Percentiles rank a stretch among this genome's conserved stretches.
Conservation (phyloP, 2,113 vertebrate genomes). For the Coreoperca whiteheadi region DNA sequence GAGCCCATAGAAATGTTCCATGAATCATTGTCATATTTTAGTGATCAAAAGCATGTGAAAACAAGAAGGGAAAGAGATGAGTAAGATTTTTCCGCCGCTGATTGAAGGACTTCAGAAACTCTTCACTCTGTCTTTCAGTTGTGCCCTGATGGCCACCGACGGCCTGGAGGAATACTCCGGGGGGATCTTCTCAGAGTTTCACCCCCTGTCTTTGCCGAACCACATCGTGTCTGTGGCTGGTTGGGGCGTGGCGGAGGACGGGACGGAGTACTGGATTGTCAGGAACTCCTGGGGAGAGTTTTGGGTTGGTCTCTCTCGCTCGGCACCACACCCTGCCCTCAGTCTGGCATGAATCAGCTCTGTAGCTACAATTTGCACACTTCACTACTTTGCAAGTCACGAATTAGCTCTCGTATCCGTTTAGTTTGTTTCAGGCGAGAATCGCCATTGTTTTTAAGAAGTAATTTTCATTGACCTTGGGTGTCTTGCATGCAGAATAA, state of each 20-base stretch:
- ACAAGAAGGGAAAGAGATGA: neutral
- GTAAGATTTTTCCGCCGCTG: neutral
- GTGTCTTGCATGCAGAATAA: neutral
- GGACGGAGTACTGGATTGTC: conserved; percentile 93
- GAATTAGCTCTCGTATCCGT: neutral
- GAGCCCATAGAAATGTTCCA: neutral
- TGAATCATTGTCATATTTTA: neutral
- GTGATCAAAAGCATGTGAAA: neutral
- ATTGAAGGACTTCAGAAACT: neutral
- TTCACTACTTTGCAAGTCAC: neutral
- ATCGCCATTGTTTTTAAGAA: neutral
- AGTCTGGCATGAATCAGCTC: neutral
- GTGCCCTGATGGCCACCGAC: conserved; percentile 94
- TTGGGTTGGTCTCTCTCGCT: conserved; percentile 88
- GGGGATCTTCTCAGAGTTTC: conserved; percentile 90
- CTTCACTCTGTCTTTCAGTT: conserved; percentile 80
- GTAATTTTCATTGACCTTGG: neutral
- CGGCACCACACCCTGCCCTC: neutral
- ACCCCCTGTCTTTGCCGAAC: conserved; percentile 84
- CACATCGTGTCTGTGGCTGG: conserved; percentile 95
- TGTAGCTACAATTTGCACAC: neutral
- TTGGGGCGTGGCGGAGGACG: conserved; percentile 88
- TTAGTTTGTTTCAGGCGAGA: neutral
- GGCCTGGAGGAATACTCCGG: conserved; percentile 89
- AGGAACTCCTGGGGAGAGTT: conserved; percentile 98